Percentiles rank a stretch among this genome's conserved stretches.
phyloP scores from a whole-genome alignment of 2,888 invertebrate genomes.

The Sturmia bella region DNA sequence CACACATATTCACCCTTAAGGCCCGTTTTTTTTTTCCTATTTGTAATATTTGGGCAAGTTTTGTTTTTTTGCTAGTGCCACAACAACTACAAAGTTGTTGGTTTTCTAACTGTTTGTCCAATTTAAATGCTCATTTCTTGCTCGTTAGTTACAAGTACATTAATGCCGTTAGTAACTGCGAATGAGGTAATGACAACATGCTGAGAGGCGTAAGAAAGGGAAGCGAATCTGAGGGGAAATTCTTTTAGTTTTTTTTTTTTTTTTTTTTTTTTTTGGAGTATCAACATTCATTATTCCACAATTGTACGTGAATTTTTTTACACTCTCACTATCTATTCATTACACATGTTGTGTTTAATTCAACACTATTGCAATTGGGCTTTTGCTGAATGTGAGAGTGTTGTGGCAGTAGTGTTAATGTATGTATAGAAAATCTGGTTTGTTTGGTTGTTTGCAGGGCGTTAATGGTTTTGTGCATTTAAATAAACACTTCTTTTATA shows the following conservation, averaged over 20 bases:
- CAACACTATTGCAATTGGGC: conserved; percentile 11
- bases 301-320: neutral
- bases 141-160: conserved; percentile 57
- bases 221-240: neutral
- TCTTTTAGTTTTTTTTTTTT: conserved; percentile 13
- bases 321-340: conserved; percentile 19
- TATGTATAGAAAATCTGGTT: neutral
- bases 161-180: conserved; percentile 45
- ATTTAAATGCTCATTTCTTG: conserved; percentile 66
- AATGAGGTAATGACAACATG: conserved; percentile 50
- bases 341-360: conserved; percentile 6
- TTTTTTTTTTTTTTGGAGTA: neutral
- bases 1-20: neutral
- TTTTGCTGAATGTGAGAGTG: neutral
- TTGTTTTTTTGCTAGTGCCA: conserved; percentile 2
- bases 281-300: conserved; percentile 3
- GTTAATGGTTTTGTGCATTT: conserved; percentile 65
- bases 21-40: neutral
- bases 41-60: conserved; percentile 19
- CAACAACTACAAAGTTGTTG: conserved; percentile 11
- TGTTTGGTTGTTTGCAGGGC: conserved; percentile 23
- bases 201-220: neutral
- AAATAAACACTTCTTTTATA: conserved; percentile 56
- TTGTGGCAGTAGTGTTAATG: neutral
- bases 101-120: conserved; percentile 43